Conservation (phyloP, 2,888 invertebrate genomes). For the Metallyticus violacea region DNA sequence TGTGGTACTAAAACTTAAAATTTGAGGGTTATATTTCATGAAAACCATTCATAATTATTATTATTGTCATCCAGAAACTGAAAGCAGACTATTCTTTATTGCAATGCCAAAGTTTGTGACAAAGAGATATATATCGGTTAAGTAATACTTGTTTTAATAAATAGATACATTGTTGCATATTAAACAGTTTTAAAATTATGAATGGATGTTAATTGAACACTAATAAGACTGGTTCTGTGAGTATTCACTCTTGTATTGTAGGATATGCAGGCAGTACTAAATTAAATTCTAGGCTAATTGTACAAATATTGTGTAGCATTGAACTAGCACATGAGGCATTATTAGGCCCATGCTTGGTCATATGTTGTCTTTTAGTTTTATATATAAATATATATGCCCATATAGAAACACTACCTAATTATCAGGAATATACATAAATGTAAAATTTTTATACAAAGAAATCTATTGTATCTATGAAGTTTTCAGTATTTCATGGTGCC, state of each 20-base stretch:
- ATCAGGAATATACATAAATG: not conserved
- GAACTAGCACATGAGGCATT: not conserved
- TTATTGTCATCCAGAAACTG: no score
- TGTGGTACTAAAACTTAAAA: not conserved
- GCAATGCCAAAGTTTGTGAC: not conserved
- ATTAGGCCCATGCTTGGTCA: not conserved
- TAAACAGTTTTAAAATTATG: not conserved
- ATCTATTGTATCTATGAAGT: no score
- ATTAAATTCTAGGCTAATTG: not conserved
- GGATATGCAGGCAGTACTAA: not conserved
- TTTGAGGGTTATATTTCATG: not conserved
- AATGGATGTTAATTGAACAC: not conserved
- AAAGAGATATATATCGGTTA: no score
- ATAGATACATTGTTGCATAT: not conserved
- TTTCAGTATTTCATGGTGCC: not conserved
- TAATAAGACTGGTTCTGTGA: not conserved
- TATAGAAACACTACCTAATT: not conserved
- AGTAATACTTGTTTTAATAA: not conserved
- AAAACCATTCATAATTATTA: not conserved
- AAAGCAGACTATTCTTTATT: not conserved
- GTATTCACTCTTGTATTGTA: not conserved
- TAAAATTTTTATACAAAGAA: not conserved
- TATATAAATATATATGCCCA: not conserved
- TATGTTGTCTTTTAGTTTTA: not conserved
- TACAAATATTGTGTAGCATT: not conserved